Conservation (phyloP, 2,888 invertebrate genomes). For the Anthrax anthrax region DNA sequence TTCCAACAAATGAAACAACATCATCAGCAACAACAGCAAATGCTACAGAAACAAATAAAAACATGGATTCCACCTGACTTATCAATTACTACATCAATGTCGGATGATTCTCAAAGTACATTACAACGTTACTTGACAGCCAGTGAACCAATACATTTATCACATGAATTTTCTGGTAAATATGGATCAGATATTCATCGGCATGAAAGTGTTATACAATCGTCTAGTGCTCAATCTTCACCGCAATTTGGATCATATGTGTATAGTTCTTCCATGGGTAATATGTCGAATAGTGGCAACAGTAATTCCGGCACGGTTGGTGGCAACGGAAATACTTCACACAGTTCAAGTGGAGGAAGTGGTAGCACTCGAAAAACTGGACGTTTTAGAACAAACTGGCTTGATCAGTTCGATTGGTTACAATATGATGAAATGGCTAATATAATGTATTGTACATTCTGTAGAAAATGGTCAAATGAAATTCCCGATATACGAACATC, state of each 20-base stretch:
- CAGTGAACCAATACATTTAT: not conserved
- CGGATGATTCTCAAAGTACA: slow-evolving; percentile 8
- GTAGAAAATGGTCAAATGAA: slow-evolving; percentile 56
- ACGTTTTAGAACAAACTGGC: slow-evolving; percentile 53
- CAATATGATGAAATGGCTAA: slow-evolving; percentile 52
- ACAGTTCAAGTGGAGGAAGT: slow-evolving; percentile 4
- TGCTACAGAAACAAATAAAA: slow-evolving; percentile 9
- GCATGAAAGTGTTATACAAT: slow-evolving; percentile 15
- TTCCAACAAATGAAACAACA: slow-evolving; percentile 18
- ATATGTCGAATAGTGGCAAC: slow-evolving; percentile 2
- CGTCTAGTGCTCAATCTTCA: slow-evolving; percentile 11
- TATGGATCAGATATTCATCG: slow-evolving; percentile 10
- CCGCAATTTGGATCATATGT: not conserved
- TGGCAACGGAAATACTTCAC: slow-evolving; percentile 3
- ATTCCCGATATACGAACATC: slow-evolving; percentile 60
- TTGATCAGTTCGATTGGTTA: slow-evolving; percentile 56
- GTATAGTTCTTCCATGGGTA: slow-evolving; percentile 5
- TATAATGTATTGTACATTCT: slow-evolving; percentile 59
- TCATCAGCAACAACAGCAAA: slow-evolving; percentile 9
- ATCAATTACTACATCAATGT: slow-evolving; percentile 7
- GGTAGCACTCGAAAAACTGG: slow-evolving; percentile 39
- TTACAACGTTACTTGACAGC: slow-evolving; percentile 11
- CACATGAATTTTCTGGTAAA: slow-evolving; percentile 5
- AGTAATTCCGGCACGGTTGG: not conserved
- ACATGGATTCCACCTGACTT: slow-evolving; percentile 15